Base-by-base conservation (phyloP, 2,888 invertebrate genomes). In the Polymixis lichenea region DNA sequence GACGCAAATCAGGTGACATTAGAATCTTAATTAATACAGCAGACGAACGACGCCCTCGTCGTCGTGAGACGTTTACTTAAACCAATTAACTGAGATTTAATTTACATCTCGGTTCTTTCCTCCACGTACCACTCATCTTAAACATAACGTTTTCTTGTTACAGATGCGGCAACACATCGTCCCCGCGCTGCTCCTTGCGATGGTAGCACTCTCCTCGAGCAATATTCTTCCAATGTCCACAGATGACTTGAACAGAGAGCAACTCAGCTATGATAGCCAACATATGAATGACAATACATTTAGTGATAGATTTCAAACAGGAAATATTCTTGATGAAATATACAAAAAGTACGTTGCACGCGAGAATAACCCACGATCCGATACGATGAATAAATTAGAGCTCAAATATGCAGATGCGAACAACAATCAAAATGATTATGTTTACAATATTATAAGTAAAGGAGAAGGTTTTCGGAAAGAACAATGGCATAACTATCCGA, bases 401-500 rank as follows among this genome's bases (percentile, higher is more conserved):
- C 67, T 81, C 53, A 86, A 89, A 82, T 88, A 91, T 78, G 68
- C 81, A 77, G 86, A 86, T 77, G 66, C 81, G 78, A 85, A 90
- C 89, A 90, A 92, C 91, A 89, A 92, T 84, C 75, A 87, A 78
- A 84, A 87, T 28, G 88, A 90, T 66, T 89, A 89, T 75, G 89
- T 89, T 80, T 88, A 90, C 43, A 91, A 87, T 76, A 87, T 90
- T 53, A 86, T 91, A 56, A 90, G 87, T 75, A 91, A 91, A 78
- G 89, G 92, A 3, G 92, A 95, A 79, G 95, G 94, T n/a, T 94
- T 92, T 78, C 89, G 94, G 60, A 93, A 94, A 92, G 93, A 95
- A 84, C 95, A 95, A 87, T 95, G 95, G 95, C 95, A 94, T 76
- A 95, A 95, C 86, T 96, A 96, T 81, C 95, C 96, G 2, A 91